Conservation (phyloP, 2,797 vertebrate species). For the Psittacula derbiana region DNA sequence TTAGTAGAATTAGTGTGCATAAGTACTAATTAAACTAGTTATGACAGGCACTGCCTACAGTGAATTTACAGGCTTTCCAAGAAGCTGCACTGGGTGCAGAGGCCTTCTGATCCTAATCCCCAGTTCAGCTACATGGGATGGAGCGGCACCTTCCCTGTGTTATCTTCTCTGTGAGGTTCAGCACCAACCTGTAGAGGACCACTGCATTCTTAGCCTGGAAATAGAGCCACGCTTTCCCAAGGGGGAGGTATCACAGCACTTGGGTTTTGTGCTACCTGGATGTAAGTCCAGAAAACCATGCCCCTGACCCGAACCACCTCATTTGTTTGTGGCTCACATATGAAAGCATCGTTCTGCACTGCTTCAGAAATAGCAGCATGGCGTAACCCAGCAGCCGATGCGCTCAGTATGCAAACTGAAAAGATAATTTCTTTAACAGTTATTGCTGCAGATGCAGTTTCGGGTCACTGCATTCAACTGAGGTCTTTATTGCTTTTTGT, state of each 20-base stretch:
- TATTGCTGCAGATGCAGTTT: neutral
- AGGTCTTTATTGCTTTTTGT: neutral
- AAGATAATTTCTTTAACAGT: neutral
- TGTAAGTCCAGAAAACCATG: accelerated
- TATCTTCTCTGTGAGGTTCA: neutral
- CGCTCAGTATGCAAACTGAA: neutral
- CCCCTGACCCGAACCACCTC: neutral
- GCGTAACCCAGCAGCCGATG: neutral
- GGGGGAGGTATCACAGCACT: too few relatives aligned
- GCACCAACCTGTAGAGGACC: neutral
- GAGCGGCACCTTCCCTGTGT: neutral
- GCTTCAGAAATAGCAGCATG: neutral
- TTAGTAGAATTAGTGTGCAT: constrained; percentile 7
- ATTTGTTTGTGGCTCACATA: neutral
- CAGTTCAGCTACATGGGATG: neutral
- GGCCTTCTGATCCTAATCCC: neutral
- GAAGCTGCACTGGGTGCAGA: neutral
- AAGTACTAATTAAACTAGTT: constrained; percentile 8
- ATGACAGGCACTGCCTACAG: neutral
- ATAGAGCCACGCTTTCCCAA: accelerated
- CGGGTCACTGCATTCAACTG: neutral
- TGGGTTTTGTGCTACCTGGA: neutral
- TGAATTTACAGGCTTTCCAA: neutral
- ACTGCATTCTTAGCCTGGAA: neutral
- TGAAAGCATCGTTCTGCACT: neutral